Evolutionary conservation across 2,797 vertebrate species (phyloP).

Genomic region (Chaenodraco wilsoni): DNA sequence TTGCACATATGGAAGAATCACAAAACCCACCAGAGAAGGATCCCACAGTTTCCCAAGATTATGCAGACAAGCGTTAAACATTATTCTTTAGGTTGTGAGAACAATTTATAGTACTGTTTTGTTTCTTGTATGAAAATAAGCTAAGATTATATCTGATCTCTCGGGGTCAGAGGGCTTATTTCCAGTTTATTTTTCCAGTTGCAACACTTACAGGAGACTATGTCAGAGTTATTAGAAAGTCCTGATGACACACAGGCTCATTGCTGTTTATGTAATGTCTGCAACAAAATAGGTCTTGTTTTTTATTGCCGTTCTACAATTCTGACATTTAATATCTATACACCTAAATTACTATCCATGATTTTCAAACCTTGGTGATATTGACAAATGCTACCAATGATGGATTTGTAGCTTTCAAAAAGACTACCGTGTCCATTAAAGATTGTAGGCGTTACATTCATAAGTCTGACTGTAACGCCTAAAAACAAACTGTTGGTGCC

Average conservation of each 20-base stretch:
- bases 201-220: neutral
- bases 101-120: neutral
- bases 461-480: neutral
- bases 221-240: neutral
- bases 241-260: neutral
- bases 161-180: neutral
- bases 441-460: neutral
- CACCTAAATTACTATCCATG: neutral
- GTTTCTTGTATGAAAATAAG: neutral
- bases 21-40: neutral
- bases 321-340: neutral
- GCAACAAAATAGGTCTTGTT: neutral
- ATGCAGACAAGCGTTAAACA: neutral
- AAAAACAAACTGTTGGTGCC: neutral
- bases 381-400: neutral
- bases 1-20: no score
- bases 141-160: neutral
- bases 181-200: neutral
- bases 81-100: slow-evolving; percentile 8
- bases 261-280: neutral
- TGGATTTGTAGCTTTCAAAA: neutral
- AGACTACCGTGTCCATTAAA: neutral
- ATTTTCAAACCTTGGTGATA: neutral
- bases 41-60: slow-evolving; percentile 2
- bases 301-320: neutral